These are phyloP conservation scores for Pterois miles DNA, from an alignment of 2,797 vertebrate genomes.

Conservation along the genomic window DNA sequence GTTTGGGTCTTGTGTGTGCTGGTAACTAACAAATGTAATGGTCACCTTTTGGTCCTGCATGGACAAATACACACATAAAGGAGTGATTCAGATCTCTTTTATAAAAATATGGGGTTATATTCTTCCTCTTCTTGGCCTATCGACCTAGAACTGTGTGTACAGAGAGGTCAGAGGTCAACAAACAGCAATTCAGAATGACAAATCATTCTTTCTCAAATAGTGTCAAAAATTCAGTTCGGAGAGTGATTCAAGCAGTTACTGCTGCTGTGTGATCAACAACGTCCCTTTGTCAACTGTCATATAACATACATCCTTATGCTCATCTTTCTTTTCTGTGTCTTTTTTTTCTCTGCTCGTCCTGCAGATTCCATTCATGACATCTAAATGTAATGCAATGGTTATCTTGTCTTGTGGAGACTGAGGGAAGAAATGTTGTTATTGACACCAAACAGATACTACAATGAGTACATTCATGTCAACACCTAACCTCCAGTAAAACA, in stretches of 20 bases:
- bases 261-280: background rate
- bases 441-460: background rate
- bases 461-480: background rate
- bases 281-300: background rate
- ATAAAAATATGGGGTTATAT: background rate
- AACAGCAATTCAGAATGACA: background rate
- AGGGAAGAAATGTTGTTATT: background rate
- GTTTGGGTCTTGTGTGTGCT: background rate
- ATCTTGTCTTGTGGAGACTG: background rate
- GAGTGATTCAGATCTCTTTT: background rate
- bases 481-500: background rate
- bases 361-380: background rate
- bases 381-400: background rate
- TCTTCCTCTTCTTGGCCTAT: background rate
- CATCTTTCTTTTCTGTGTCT: background rate
- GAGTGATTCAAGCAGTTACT: background rate
- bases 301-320: background rate
- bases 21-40: background rate
- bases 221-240: background rate
- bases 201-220: background rate
- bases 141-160: rapidly evolving
- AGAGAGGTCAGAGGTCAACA: background rate
- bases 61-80: background rate
- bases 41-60: background rate
- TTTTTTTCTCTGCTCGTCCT: background rate